Evolutionary conservation across 2,888 invertebrate genomes (phyloP), one percentile per base, ranked within the genome.

Genomic region (Cerastoderma edule): DNA sequence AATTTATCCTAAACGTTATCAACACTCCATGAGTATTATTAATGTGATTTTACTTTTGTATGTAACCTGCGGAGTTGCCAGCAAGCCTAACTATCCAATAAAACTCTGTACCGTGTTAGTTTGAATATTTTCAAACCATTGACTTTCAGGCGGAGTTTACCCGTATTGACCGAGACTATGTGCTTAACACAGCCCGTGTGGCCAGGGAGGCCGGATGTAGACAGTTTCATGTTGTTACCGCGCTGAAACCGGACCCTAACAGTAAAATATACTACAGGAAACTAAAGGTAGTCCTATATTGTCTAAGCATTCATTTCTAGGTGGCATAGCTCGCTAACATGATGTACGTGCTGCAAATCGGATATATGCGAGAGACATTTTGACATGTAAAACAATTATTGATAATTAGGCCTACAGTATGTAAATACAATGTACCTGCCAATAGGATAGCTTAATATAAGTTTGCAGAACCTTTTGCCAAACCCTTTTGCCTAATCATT

Each of bases 111-210:
- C n/a, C n/a, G n/a, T n/a, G n/a, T n/a, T n/a, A n/a, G n/a, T n/a
- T n/a, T n/a, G n/a, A n/a, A n/a, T n/a, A n/a, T n/a, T n/a, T n/a
- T n/a, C n/a, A n/a, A n/a, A 44, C 16, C 8, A 16, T 53, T 53
- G n/a, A 28, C 22, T 82, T 80, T 0, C 80, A 93, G 93, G 91
- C 91, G 39, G 93, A 92, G 1, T 94, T 94, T 86, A 89, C 93
- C 56, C 89, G 89, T 72, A 93, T 94, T 2, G 94, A 94, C 84
- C 93, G 93, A 83, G 94, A 94, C 82, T 94, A 94, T 85, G 93
- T 94, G 1, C 83, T 93, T 28, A 89, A 92, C 30, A 83, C 93
- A 3, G 94, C 94, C 1, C 90, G 92, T 66, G 67, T 93, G 24
- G 93, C 94, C 0, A 93, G 93, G 81, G 89, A 87, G 30, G 88